Evolutionary conservation across 2,113 vertebrate species (phyloP), one percentile per base, ranked within the genome.

Genomic region (Eptesicus fuscus): DNA sequence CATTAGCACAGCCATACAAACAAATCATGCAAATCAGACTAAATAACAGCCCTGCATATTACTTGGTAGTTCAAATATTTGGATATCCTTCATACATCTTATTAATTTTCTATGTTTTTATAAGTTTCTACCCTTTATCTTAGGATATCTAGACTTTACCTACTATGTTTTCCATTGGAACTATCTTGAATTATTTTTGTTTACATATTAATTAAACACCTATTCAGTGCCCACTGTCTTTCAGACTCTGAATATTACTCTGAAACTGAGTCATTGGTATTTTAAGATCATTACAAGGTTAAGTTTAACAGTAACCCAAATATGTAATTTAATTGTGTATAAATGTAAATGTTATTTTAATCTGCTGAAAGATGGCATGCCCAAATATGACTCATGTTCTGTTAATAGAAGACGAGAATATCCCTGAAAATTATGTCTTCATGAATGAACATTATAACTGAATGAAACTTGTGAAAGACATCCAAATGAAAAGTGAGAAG

Each of bases 401-500:
- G 69, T 88, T 90, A 95, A 80, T 70, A 95, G 44, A 86, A 93
- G 59, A 71, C 76, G 84, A 93, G 83, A 76, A 85, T 92, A 77
- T 88, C 61, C 56, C 77, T 67, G 56, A 83, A 88, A 95, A 49
- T 90, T 63, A 53, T 88, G 56, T 91, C 90, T 95, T 78, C 65
- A 17, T 94, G 94, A 95, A 96, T 96, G 92, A 96, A 83, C 74
- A 89, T 95, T 89, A 93, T 85, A 95, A 93, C 56, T 95, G 82
- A 97, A 95, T 95, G 88, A 93, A 96, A 89, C 70, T 86, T 71
- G 84, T 91, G 90, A 14, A 69, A 95, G 95, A 95, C 77, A 94
- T 95, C 78, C 40, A 89, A 95, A 95, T 96, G 94, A 95, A 95
- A 96, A 96, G 85, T 91, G 92, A 93, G 91, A 96, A 93, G 71